These are phyloP conservation scores for Strix occidentalis DNA, from an alignment of 2,797 vertebrate species.

Conservation along the genomic window DNA sequence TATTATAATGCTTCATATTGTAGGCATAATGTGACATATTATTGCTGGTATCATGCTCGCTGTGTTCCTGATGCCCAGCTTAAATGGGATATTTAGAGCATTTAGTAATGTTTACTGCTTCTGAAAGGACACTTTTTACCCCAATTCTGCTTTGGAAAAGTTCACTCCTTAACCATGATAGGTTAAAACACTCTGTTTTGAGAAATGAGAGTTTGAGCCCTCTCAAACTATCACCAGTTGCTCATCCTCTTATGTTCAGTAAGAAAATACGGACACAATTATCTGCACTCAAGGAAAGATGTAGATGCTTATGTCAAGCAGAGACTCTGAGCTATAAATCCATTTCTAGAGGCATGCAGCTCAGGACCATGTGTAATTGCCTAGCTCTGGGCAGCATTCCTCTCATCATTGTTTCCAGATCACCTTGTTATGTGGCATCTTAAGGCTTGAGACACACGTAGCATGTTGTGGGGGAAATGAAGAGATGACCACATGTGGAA, in stretches of 20 bases:
- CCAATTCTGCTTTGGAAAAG: not conserved
- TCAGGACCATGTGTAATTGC: not conserved
- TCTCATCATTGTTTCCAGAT: not conserved
- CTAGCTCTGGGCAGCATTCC: not conserved
- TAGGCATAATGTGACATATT: not conserved
- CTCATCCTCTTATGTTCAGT: not conserved
- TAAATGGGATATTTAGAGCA: not conserved
- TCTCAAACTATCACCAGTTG: not conserved
- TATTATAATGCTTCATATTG: not conserved
- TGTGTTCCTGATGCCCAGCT: not conserved
- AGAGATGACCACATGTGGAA: not conserved
- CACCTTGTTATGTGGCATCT: not conserved
- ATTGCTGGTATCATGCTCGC: not conserved
- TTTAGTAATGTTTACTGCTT: not conserved
- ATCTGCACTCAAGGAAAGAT: not conserved
- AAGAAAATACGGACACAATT: not conserved
- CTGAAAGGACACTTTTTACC: not conserved
- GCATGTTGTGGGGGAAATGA: fast-evolving
- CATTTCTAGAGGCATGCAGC: not conserved
- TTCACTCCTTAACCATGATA: not conserved
- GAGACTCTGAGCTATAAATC: not conserved
- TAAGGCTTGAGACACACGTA: not conserved
- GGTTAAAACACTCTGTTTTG: not conserved
- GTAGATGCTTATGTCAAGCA: not conserved
- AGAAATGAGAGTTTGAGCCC: not conserved